These are phyloP conservation scores for Tenodera sinensis DNA, from an alignment of 2,888 invertebrate genomes.

Conservation along the genomic window DNA sequence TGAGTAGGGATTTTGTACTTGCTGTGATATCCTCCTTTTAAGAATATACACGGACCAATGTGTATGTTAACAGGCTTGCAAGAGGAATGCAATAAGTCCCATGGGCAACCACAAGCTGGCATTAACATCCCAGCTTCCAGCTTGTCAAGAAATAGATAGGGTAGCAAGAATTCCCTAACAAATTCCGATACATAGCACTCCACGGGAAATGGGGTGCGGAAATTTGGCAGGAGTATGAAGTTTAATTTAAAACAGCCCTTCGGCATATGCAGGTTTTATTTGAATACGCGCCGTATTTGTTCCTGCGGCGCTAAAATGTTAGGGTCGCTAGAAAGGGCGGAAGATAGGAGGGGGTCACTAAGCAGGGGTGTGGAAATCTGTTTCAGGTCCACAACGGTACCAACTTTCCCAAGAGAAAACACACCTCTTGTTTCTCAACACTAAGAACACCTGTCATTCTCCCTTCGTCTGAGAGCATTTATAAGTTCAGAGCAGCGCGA, in stretches of 20 bases:
- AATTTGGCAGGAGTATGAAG: not conserved
- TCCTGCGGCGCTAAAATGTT: not conserved
- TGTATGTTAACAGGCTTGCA: not conserved
- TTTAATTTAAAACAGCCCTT: conserved; percentile 10
- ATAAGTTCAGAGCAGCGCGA: no score
- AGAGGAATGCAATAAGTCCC: not conserved
- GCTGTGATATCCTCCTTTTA: not conserved
- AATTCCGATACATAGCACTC: not conserved
- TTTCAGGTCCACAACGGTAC: not conserved
- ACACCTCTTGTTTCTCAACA: not conserved
- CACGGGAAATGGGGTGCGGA: not conserved
- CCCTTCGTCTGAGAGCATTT: no score
- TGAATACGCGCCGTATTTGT: conserved; percentile 4
- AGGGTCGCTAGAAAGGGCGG: not conserved
- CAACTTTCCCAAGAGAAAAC: not conserved
- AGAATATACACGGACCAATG: not conserved
- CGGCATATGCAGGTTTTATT: conserved; percentile 5
- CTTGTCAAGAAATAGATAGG: not conserved
- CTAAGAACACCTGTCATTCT: not conserved
- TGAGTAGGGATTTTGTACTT: not conserved
- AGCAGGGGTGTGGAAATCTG: not conserved
- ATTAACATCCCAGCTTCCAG: not conserved
- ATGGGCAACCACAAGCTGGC: not conserved
- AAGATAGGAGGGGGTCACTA: not conserved
- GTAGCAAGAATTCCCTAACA: not conserved